Evolutionary conservation across 2,113 vertebrate genomes (phyloP), one percentile per base, ranked within the genome.

Genomic region (Mus musculus): DNA sequence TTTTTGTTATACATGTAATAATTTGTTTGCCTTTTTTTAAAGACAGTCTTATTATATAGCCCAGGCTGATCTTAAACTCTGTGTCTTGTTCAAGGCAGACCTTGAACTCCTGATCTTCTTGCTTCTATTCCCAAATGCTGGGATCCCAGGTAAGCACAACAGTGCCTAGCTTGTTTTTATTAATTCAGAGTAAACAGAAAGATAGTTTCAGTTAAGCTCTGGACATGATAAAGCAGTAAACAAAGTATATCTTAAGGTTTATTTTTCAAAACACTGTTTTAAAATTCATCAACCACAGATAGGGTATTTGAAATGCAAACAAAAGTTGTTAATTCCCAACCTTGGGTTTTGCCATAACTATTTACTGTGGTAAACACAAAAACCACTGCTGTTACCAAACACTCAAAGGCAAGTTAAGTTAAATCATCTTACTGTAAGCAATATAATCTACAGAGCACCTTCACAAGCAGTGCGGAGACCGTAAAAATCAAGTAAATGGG

Each of bases 251-350:
- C 52, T 72, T 67, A 88, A 85, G 76, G 54, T 85, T 61, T 84
- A 30, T 88, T 96, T 93, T 90, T 85, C 84, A 52, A 95, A 95
- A 89, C n/a, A 33, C 46, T n/a, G 16, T 89, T 91, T 96, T 76
- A 86, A 95, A 94, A 90, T 56, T 94, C 65, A 95, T 59, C 78
- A 89, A 86, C 88, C 77, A 88, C 85, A 86, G 71, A 94, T 90
- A 72, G 76, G 59, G 46, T 81, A 94, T 95, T 96, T 96, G 76
- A 98, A 96, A 96, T 82, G 88, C 81, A 96, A 95, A 95, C 67
- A 95, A 88, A 91, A 89, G 84, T 86, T n/a, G 90, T 82, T 95
- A 69, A 93, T 90, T 95, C 82, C 30, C 54, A 92, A 36, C 59
- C 42, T 61, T 7, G 59, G 61, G 11, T 65, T 96, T 81, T 88